A percentile compares a stretch with the other conserved stretches of the same genome.
phyloP scores from a whole-genome alignment of 2,888 invertebrate species.

The Meliscaeva auricollis region DNA sequence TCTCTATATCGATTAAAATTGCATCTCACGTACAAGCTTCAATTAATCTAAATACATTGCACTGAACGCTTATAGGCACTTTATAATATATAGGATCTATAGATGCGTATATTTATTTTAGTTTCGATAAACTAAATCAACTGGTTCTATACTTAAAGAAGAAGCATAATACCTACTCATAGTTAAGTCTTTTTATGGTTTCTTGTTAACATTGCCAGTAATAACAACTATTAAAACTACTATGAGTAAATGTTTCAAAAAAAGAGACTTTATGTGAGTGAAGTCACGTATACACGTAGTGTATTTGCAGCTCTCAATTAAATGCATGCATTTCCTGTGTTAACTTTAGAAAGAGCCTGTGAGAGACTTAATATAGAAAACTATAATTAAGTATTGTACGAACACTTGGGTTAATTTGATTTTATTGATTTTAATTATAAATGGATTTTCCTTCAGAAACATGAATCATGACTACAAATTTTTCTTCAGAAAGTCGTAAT shows the following conservation, averaged over 20 bases:
- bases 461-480: too few species aligned
- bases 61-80: neutral
- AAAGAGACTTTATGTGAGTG: slow-evolving; percentile 10
- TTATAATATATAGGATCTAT: neutral
- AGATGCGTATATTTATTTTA: neutral
- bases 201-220: neutral
- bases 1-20: neutral
- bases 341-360: neutral
- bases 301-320: neutral
- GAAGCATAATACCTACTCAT: neutral
- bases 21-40: slow-evolving; percentile 18
- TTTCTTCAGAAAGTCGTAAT: too few species aligned
- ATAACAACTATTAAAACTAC: neutral
- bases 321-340: slow-evolving; percentile 8
- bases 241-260: slow-evolving; percentile 2
- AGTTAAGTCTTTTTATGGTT: slow-evolving; percentile 7
- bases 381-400: neutral
- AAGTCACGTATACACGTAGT: slow-evolving; percentile 22
- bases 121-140: slow-evolving; percentile 13
- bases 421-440: neutral
- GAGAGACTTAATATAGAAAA: neutral
- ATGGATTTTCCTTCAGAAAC: too few species aligned
- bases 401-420: neutral
- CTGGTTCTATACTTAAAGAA: slow-evolving; percentile 30
- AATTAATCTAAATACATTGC: slow-evolving; percentile 18